Conservation (phyloP, 2,888 invertebrate species). For the Acrobasis consociella region DNA sequence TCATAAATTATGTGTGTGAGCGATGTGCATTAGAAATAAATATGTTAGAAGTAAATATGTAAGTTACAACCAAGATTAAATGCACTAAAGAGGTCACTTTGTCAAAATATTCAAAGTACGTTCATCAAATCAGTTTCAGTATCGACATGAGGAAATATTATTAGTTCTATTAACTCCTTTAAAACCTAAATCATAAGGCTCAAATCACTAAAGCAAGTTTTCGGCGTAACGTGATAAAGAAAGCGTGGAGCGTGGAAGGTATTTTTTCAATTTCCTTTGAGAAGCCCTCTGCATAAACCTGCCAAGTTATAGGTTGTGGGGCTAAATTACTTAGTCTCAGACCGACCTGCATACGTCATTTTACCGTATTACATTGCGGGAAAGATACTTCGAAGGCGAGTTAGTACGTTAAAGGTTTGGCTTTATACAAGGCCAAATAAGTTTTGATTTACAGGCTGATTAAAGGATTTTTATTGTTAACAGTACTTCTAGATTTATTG, state of each 20-base stretch:
- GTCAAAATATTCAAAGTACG: conserved; percentile 5
- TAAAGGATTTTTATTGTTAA: too few species aligned
- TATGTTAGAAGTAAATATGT: too few species aligned
- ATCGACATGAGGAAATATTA: conserved; percentile 7
- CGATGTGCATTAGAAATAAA: too few species aligned
- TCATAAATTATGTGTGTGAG: too few species aligned
- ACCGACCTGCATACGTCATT: conserved; percentile 14
- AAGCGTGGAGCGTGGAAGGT: conserved; percentile 2
- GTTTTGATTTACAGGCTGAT: too few species aligned
- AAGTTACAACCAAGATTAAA: too few species aligned
- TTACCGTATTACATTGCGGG: conserved; percentile 4
- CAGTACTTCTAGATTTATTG: too few species aligned
- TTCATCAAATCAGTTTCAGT: background rate
- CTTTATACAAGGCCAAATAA: background rate
- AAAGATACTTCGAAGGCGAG: background rate
- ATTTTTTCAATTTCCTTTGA: conserved; percentile 20
- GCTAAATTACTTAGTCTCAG: conserved; percentile 10
- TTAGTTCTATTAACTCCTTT: background rate
- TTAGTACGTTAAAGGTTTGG: background rate
- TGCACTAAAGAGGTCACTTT: background rate
- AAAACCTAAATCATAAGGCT: background rate
- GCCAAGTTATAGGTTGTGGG: conserved; percentile 15
- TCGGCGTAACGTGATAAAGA: conserved; percentile 4
- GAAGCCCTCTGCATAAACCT: conserved; percentile 15
- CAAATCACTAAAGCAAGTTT: background rate